These are phyloP conservation scores for Chrysina gloriosa DNA, from an alignment of 2,888 invertebrate species.

Conservation along the genomic window DNA sequence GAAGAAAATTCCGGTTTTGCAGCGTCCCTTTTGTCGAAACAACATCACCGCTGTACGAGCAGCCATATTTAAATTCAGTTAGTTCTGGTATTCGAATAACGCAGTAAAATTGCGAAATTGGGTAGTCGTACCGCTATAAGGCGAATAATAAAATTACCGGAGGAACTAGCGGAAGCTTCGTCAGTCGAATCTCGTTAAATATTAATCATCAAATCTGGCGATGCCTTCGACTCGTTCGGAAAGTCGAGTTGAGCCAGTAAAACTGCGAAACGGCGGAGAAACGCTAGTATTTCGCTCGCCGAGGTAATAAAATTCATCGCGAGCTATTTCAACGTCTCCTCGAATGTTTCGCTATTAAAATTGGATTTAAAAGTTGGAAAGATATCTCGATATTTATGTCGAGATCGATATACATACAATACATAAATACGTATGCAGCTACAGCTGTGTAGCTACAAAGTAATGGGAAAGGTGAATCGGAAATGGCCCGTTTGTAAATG, in stretches of 20 bases:
- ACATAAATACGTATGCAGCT: too few species aligned
- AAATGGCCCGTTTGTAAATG: too few species aligned
- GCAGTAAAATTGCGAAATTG: too few species aligned
- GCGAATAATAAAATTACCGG: conserved; percentile 11
- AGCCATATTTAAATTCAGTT: too few species aligned
- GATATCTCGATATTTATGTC: too few species aligned
- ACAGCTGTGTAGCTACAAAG: too few species aligned
- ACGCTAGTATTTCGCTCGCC: background rate
- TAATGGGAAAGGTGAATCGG: too few species aligned
- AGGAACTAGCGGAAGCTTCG: conserved; percentile 6
- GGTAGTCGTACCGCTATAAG: background rate
- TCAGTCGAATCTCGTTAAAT: conserved; percentile 2
- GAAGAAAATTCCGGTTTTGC: background rate
- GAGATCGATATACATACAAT: too few species aligned
- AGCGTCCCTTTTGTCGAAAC: too few species aligned
- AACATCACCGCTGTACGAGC: too few species aligned
- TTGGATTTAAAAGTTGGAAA: conserved; percentile 5
- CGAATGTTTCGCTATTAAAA: conserved; percentile 7
- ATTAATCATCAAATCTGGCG: conserved; percentile 23
- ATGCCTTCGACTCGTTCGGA: conserved; percentile 20
- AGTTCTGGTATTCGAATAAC: too few species aligned
- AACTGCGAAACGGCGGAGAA: background rate
- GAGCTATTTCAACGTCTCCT: conserved; percentile 7
- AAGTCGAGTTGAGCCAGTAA: background rate
- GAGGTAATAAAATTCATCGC: conserved; percentile 10